Conservation (phyloP, 2,113 vertebrate species). For the Platichthys flesus region DNA sequence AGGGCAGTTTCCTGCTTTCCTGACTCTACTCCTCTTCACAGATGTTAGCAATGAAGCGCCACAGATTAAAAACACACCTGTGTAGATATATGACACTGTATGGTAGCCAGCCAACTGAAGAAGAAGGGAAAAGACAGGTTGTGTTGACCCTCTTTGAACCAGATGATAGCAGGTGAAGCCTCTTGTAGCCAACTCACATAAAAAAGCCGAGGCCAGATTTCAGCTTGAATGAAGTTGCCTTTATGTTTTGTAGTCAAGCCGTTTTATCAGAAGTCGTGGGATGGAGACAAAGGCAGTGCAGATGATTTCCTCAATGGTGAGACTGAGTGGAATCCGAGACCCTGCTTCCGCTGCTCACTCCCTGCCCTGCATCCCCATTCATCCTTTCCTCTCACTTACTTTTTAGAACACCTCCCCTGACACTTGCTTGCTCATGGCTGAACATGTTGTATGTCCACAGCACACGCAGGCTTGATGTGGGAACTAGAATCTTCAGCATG, state of each 20-base stretch:
- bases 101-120: constrained; percentile 29
- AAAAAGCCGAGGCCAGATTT: constrained; percentile 5
- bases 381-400: constrained; percentile 8
- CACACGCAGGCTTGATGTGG: constrained; percentile 33
- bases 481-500: constrained; percentile 62
- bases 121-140: constrained; percentile 29
- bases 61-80: constrained; percentile 75
- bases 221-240: constrained; percentile 66
- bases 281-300: constrained; percentile 80
- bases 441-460: constrained; percentile 32
- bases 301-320: constrained; percentile 84
- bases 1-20: constrained; percentile 65
- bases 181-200: constrained; percentile 23
- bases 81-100: constrained; percentile 72
- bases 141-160: constrained; percentile 37
- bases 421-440: constrained; percentile 48
- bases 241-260: constrained; percentile 84
- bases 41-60: constrained; percentile 45
- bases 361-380: constrained; percentile 25
- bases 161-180: constrained; percentile 41
- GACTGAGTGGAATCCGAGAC: constrained; percentile 64
- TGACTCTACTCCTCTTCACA: constrained; percentile 49
- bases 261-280: constrained; percentile 81
- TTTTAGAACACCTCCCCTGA: constrained; percentile 16
- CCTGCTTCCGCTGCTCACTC: constrained; percentile 37